Evolutionary conservation across 2,113 vertebrate genomes (phyloP).

Genomic region (Phycodurus eques): DNA sequence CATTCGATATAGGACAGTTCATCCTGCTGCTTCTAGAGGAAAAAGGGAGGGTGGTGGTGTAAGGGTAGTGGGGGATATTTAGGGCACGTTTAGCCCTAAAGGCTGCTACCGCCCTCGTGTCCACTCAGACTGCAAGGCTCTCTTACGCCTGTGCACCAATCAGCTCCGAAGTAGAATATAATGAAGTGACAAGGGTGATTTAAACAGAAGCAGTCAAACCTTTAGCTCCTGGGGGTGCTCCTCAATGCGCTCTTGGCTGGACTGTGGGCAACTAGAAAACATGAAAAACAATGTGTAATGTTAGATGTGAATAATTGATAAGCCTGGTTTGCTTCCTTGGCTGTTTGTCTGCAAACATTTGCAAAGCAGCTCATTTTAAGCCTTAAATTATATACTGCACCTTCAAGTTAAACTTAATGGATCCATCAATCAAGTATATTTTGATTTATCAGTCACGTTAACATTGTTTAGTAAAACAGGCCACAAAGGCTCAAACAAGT

Average conservation of each 20-base stretch:
- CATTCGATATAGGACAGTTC: conserved; percentile 35
- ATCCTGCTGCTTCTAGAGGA: conserved; percentile 30
- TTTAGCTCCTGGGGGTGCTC: conserved; percentile 48
- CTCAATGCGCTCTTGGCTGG: conserved; percentile 22
- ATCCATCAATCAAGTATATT: not conserved
- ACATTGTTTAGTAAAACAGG: not conserved
- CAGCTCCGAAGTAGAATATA: conserved; percentile 14
- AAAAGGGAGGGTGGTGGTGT: conserved; percentile 9
- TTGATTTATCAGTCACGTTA: not conserved
- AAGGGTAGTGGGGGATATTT: conserved; percentile 39
- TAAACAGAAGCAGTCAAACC: conserved; percentile 44
- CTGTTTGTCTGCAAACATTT: not conserved
- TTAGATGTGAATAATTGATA: not conserved
- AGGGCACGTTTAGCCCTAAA: conserved; percentile 62
- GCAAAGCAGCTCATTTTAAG: not conserved
- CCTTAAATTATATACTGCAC: no score
- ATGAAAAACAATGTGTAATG: conserved; percentile 24
- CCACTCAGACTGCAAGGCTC: conserved; percentile 37
- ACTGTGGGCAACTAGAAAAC: conserved; percentile 25
- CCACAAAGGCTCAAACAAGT: not conserved
- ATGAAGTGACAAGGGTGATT: conserved; percentile 34
- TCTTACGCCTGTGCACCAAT: conserved; percentile 41
- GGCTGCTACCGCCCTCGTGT: conserved; percentile 27
- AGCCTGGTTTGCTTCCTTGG: not conserved
- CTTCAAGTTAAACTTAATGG: not conserved